phyloP scores from a whole-genome alignment of 2,797 vertebrate genomes.

The Mastacembelus armatus region DNA sequence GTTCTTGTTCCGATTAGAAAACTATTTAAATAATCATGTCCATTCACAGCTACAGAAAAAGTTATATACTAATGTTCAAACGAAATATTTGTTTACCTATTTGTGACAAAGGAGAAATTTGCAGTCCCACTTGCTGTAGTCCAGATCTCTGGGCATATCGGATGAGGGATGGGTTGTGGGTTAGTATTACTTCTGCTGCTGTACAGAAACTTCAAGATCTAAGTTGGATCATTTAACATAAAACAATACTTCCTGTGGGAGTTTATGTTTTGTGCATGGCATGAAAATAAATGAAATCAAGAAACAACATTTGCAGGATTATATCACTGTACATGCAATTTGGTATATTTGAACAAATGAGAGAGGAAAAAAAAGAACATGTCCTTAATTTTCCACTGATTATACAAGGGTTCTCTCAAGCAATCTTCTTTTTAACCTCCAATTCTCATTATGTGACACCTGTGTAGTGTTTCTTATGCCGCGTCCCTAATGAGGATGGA shows the following conservation, averaged over 20 bases:
- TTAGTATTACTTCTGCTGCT: constrained; percentile 9
- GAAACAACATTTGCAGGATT: neutral
- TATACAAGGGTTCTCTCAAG: constrained; percentile 4
- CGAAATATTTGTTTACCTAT: too few species aligned
- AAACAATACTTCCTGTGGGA: neutral
- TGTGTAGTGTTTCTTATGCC: neutral
- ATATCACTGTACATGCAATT: too few species aligned
- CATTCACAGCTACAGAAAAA: too few species aligned
- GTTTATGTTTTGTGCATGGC: neutral
- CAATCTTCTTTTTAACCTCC: neutral
- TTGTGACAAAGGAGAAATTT: too few species aligned
- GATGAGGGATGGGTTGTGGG: too few species aligned
- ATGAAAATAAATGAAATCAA: neutral
- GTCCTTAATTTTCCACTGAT: constrained; percentile 1
- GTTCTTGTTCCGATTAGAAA: too few species aligned
- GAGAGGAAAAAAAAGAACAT: neutral
- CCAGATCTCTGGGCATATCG: too few species aligned
- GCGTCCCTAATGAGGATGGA: constrained; percentile 15
- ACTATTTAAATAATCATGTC: too few species aligned
- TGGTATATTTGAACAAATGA: neutral
- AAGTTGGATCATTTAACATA: neutral
- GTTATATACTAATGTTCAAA: too few species aligned
- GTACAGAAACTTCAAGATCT: too few species aligned
- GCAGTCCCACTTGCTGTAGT: too few species aligned
- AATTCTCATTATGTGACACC: too few species aligned